Evolutionary conservation across 2,797 vertebrate genomes (phyloP), one percentile per base, ranked within the genome.

Genomic region (Acanthiza pusilla): DNA sequence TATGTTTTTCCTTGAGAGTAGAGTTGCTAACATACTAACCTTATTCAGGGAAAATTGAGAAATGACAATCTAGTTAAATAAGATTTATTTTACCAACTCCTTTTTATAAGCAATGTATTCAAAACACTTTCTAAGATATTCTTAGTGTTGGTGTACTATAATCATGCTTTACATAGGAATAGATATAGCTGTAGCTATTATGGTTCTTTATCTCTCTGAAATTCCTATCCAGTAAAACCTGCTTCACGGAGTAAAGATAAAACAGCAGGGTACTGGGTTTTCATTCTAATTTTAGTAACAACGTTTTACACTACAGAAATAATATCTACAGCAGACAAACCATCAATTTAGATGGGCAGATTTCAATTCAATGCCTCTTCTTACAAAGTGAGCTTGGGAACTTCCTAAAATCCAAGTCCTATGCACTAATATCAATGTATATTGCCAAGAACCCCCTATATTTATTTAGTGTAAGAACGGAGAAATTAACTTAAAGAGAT

Each of bases 121-220:
- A 77, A 73, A 94, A 42, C 40, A 63, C 34, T 79, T 89, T 91
- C 67, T 76, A 53, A 73, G 45, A 72, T 86, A 67, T n/a, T 78
- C 26, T 70, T 84, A 48, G 45, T 36, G 23, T 45, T 74, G 9
- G 13, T 50, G 8, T 40, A 38, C 45, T 53, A 17, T 58, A 85
- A 80, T 71, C 12, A 45, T 27, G 21, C 50, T 85, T 79, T 77
- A 67, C 13, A 43, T 26, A 80, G 32, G 16, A 85, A 73, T 48
- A 80, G 36, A 43, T 47, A 43, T 8, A 80, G 29, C 19, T 71
- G 54, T 30, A 77, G 21, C 48, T 85, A 51, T 86, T 76, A 72
- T 71, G 11, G 29, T 67, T 32, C 19, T 82, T 62, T 63, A 7
- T 70, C 32, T 54, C 53, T 88, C 45, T 80, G 19, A 94, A 94